These are phyloP conservation scores for Hippotragus niger DNA, from an alignment of 2,113 vertebrate genomes.

Conservation along the genomic window DNA sequence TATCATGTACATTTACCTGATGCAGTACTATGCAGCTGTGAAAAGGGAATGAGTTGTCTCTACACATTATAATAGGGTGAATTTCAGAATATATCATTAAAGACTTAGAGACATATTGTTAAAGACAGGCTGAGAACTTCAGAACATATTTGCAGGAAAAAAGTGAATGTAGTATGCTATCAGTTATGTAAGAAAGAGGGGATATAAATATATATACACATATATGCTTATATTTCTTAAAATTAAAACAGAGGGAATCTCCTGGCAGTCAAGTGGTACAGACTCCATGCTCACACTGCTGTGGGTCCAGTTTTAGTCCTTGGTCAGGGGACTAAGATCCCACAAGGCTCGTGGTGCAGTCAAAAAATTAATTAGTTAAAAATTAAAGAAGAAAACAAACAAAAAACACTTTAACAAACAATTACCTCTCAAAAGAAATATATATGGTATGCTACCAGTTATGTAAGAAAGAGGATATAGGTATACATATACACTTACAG, in stretches of 20 bases:
- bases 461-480: not conserved
- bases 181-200: not conserved
- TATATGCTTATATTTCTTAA: not conserved
- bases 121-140: not conserved
- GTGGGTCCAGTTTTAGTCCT: not conserved
- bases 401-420: not conserved
- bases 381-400: not conserved
- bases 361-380: not conserved
- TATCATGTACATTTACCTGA: not conserved
- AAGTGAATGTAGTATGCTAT: not conserved
- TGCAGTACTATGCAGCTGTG: not conserved
- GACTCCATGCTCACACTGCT: not conserved
- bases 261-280: not conserved
- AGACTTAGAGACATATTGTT: not conserved
- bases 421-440: not conserved
- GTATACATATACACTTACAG: not conserved
- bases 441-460: not conserved
- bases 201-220: not conserved
- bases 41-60: not conserved
- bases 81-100: not conserved
- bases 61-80: not conserved
- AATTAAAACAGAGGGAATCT: not conserved
- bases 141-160: not conserved
- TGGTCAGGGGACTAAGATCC: not conserved
- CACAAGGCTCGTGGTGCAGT: not conserved